Evolutionary conservation across 2,113 vertebrate genomes (phyloP).

Genomic region (Chiloscyllium plagiosum): DNA sequence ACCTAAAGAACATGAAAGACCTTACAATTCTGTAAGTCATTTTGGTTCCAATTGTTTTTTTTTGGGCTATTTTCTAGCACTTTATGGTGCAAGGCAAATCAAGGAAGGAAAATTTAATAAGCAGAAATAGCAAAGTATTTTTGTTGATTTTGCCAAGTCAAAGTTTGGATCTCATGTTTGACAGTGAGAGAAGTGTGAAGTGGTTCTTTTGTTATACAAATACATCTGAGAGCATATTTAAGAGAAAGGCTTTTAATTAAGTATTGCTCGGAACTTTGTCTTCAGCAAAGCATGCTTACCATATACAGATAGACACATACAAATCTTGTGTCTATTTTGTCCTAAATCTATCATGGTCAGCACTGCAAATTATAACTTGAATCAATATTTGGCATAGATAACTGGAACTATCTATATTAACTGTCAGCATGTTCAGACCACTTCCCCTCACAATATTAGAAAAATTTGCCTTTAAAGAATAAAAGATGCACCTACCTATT

Average conservation of each 20-base stretch:
- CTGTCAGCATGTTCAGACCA: not conserved
- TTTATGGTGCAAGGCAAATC: not conserved
- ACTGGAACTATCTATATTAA: not conserved
- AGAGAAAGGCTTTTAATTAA: not conserved
- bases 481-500: slow-evolving; percentile 51
- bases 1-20: not conserved
- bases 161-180: not conserved
- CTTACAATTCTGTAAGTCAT: not conserved
- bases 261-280: not conserved
- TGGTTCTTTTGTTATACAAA: not conserved
- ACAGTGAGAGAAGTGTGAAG: not conserved
- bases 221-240: not conserved
- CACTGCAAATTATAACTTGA: not conserved
- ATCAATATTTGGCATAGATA: not conserved
- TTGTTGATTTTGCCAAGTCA: not conserved
- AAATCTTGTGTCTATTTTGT: not conserved
- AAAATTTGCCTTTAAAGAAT: not conserved
- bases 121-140: not conserved
- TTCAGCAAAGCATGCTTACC: not conserved
- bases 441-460: not conserved
- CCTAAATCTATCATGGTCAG: not conserved
- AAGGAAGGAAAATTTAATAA: not conserved
- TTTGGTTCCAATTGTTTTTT: not conserved
- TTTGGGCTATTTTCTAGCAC: not conserved
- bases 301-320: not conserved